phyloP scores from a whole-genome alignment of 1,140 invertebrate species.

The Plutomurus gul region DNA sequence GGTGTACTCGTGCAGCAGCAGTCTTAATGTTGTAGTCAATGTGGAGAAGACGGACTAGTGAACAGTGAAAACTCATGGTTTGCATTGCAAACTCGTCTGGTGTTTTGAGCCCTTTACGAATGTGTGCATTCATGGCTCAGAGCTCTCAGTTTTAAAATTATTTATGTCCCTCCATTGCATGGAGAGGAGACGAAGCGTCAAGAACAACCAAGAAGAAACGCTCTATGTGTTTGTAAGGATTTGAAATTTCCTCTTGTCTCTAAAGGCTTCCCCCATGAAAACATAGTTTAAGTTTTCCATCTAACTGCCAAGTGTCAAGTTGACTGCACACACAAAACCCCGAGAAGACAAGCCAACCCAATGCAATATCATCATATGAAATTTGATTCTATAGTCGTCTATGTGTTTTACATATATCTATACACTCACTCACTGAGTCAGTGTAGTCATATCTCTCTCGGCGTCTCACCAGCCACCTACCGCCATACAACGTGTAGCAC shows the following conservation, averaged over 20 bases:
- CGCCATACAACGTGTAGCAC: no score
- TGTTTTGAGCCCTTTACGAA: background rate
- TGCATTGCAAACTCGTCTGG: background rate
- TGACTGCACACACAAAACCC: background rate
- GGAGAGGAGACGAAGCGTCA: background rate
- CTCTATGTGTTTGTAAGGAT: background rate
- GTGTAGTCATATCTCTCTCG: no score
- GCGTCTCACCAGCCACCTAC: no score
- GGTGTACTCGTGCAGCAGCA: background rate
- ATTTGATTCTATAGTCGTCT: background rate
- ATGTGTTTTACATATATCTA: background rate
- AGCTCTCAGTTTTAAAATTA: conserved; percentile 16
- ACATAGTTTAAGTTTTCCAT: background rate
- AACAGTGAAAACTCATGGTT: background rate
- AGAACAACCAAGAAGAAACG: background rate
- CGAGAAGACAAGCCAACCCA: no score
- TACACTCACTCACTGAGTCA: no score
- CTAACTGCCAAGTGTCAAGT: conserved; percentile 13
- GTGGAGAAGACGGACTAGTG: background rate
- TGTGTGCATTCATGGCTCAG: background rate
- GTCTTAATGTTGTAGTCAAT: background rate
- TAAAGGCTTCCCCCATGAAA: background rate
- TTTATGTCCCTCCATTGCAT: conserved; percentile 6
- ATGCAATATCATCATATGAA: background rate
- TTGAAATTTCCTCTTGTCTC: background rate